A percentile compares a stretch with the other conserved stretches of the same genome.
These are phyloP conservation scores for Seriola rivoliana DNA, from an alignment of 2,113 vertebrate species.

Conservation along the genomic window DNA sequence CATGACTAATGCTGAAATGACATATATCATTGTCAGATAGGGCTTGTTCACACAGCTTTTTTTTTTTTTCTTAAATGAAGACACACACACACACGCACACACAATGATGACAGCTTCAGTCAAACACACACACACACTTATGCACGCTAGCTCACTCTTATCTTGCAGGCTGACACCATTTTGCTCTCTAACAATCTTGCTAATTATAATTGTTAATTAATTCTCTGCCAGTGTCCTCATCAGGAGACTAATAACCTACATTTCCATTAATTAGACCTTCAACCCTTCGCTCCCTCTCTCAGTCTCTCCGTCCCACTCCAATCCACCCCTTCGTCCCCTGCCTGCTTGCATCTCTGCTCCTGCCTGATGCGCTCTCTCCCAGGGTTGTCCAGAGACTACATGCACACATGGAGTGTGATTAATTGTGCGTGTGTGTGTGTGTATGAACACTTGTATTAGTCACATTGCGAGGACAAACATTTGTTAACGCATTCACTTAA, in stretches of 20 bases:
- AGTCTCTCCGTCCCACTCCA: conserved; percentile 74
- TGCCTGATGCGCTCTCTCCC: conserved; percentile 39
- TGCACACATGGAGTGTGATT: conserved; percentile 52
- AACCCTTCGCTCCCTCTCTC: conserved; percentile 80
- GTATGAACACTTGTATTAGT: conserved; percentile 10
- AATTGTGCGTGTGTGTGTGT: conserved; percentile 33
- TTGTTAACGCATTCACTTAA: conserved; percentile 2
- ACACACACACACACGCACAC: conserved; percentile 16
- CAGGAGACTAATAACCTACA: conserved; percentile 91
- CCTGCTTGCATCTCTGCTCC: conserved; percentile 42
- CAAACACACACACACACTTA: conserved; percentile 46
- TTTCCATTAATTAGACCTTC: conserved; percentile 90
- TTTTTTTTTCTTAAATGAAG: conserved; percentile 31
- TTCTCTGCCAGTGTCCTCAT: conserved; percentile 87
- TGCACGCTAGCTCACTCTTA: conserved; percentile 69
- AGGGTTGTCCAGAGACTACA: conserved; percentile 29
- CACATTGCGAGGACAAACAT: conserved; percentile 17
- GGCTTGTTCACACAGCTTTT: conserved; percentile 63
- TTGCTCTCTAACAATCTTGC: conserved; percentile 90
- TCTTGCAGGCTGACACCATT: conserved; percentile 85
- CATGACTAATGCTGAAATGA: conserved; percentile 74
- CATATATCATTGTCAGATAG: conserved; percentile 71
- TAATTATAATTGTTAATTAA: conserved; percentile 92
- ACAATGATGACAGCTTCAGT: conserved; percentile 38
- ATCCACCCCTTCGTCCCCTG: conserved; percentile 62